Percentiles rank a stretch among this genome's conserved stretches.
Evolutionary conservation across 1,140 invertebrate genomes (phyloP).

Genomic region (Gryon sp.): DNA sequence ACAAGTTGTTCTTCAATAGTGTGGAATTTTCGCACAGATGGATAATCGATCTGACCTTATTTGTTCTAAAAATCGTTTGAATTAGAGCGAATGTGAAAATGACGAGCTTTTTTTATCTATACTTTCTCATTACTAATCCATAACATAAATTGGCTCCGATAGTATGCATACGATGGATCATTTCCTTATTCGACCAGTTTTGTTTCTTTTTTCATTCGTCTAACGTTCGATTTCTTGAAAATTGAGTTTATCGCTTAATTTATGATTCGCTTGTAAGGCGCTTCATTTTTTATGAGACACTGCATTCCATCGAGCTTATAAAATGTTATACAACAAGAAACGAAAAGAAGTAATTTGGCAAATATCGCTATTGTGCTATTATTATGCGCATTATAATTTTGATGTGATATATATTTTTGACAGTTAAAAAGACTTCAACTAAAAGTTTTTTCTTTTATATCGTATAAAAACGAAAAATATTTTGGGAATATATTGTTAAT

Average conservation of each 20-base stretch:
- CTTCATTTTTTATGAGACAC: conserved; percentile 22
- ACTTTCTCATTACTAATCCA: conserved; percentile 14
- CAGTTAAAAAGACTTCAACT: too few relatives aligned
- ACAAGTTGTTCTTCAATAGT: conserved; percentile 8
- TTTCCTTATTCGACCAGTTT: neutral
- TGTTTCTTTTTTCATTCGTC: conserved; percentile 1
- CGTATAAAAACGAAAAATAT: too few relatives aligned
- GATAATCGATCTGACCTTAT: conserved; percentile 53
- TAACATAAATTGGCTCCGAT: conserved; percentile 2
- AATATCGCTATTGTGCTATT: too few relatives aligned
- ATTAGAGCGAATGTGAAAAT: conserved; percentile 37
- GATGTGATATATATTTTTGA: too few relatives aligned
- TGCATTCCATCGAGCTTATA: conserved; percentile 16
- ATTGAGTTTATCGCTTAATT: conserved; percentile 16
- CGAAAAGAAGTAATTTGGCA: conserved; percentile 32
- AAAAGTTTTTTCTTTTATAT: too few relatives aligned
- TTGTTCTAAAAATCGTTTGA: conserved; percentile 29
- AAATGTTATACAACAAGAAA: conserved; percentile 26
- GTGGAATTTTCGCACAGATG: conserved; percentile 17
- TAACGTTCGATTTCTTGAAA: too few relatives aligned
- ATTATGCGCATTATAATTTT: too few relatives aligned
- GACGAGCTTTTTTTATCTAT: conserved; percentile 23
- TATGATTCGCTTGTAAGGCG: neutral
- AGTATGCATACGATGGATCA: too few relatives aligned
- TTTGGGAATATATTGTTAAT: too few relatives aligned